Percentiles rank a stretch among this genome's conserved stretches.
Conservation (phyloP, 2,888 invertebrate species). For the Erpobdella octoculata region DNA sequence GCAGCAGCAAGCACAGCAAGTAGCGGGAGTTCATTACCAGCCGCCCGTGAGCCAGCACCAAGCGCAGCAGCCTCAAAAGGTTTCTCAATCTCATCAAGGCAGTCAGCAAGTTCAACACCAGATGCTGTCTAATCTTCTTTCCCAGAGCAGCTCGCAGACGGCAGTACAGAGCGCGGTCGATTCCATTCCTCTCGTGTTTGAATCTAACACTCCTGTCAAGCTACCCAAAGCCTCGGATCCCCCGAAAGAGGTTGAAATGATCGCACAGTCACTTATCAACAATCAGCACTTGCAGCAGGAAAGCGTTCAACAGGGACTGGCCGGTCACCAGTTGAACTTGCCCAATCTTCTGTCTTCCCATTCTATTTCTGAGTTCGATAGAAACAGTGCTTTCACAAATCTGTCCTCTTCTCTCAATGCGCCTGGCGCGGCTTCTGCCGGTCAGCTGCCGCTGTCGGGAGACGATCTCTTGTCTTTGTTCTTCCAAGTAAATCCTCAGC, state of each 20-base stretch:
- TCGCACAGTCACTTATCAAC: no score
- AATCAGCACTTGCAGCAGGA: background rate
- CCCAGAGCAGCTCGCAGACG: no score
- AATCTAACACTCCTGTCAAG: background rate
- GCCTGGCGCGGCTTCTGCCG: background rate
- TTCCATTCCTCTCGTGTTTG: background rate
- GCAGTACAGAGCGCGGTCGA: background rate
- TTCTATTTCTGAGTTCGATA: no score
- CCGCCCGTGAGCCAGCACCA: background rate
- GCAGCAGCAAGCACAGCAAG: background rate
- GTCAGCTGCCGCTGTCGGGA: background rate
- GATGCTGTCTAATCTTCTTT: no score
- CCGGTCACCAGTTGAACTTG: background rate
- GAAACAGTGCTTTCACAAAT: background rate
- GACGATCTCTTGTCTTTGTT: conserved; percentile 2
- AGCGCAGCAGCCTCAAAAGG: background rate
- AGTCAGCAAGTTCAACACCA: no score
- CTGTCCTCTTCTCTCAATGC: background rate
- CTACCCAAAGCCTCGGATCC: background rate
- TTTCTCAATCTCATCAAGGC: background rate
- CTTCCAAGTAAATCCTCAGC: background rate
- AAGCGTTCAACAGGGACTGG: background rate
- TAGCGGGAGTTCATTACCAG: background rate
- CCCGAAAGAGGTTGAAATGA: background rate
- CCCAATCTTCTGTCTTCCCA: no score